Evolutionary conservation across 2,888 invertebrate genomes (phyloP), one percentile per base, ranked within the genome.

Genomic region (Pristionchus exspectatus): DNA sequence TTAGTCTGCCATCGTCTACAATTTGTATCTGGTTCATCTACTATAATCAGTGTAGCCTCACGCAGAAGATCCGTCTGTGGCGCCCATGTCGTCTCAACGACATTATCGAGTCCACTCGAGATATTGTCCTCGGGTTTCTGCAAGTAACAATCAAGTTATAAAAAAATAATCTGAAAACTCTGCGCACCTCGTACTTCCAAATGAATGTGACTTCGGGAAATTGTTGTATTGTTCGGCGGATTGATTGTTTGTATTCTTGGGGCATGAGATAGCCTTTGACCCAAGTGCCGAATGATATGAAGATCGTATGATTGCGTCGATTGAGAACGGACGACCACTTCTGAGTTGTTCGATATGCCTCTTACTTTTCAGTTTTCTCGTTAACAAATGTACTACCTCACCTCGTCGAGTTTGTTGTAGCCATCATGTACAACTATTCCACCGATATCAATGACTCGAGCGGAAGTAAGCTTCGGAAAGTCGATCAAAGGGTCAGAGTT

Each of bases 181-280:
- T 38, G 38, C 38, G n/a, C 1, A 87, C 87, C 50, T 87, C 69
- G 44, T 87, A 87, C n/a, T 87, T 87, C 87, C 87, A 87, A 2
- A 87, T 69, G 69, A 87, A 87, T 4, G 87, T 87, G 0, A 87
- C 87, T n/a, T 87, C 44, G 69, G 87, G 87, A 27, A 87, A 87
- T 27, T 87, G 69, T 12, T 38, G n/a, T 69, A 87, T 30, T n/a
- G 87, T 69, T 16, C 21, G 18, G 21, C 87, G 27, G 2, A 87
- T 87, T 0, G 66, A 69, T 69, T 69, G 27, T 16, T 87, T 87
- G 54, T 87, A 87, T 14, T 38, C 38, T 9, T 87, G 18, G 2
- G 87, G 87, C 87, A 87, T 87, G 18, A 66, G 66, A 50, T 69
- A 27, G 0, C 27, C 66, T 30, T 87, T 87, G n/a, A 69, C 87